Base-by-base conservation (phyloP, 2,888 invertebrate genomes). In the Luffia ferchaultella region DNA sequence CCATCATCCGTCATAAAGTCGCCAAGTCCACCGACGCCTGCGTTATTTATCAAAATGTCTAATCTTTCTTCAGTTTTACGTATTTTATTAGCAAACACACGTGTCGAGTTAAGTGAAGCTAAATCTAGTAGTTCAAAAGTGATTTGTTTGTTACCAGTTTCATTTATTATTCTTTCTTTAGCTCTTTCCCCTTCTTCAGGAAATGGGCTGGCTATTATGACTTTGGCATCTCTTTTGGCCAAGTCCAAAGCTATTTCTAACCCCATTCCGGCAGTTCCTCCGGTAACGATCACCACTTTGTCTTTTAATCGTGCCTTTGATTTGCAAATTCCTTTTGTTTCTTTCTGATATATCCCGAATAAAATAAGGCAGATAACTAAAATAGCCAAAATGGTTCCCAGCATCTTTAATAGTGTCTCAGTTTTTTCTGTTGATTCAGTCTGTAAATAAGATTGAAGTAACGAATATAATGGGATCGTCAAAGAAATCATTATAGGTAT, bases 11-110 rank as follows among this genome's bases (percentile, higher is more conserved):
- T 92, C 50, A 86, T 77, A 42, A 78, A 83, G 46, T 82, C 88
- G 7, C 74, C 76, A 52, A 89, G 87, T 0, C 86, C 78, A 46
- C 92, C 88, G 0, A 92, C 91, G 1, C 95, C 96, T 0, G 96
- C 96, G 64, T 96, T 96, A 68, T 96, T 95, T 44, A 96, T 86
- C n/a, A 96, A 73, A 17, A 95, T 90, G 68, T 96, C 92, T 50
- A 96, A 69, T 64, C 87, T 86, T 3, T 84, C 70, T 76, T 94
- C 93, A 1, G 86, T 89, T 57, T 86, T 85, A 19, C 90, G 83
- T 20, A 97, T 87, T 52, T 92, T 90, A 2, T 86, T 86, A 0
- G 93, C 94, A 66, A 97, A 97, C 57, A 89, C 87, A 16, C 95
- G 86, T 3, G 94, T 86, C 0, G 93, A 94, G 57, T 89, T 85